Conservation (phyloP, 2,113 vertebrate genomes). For the Tachycineta bicolor region DNA sequence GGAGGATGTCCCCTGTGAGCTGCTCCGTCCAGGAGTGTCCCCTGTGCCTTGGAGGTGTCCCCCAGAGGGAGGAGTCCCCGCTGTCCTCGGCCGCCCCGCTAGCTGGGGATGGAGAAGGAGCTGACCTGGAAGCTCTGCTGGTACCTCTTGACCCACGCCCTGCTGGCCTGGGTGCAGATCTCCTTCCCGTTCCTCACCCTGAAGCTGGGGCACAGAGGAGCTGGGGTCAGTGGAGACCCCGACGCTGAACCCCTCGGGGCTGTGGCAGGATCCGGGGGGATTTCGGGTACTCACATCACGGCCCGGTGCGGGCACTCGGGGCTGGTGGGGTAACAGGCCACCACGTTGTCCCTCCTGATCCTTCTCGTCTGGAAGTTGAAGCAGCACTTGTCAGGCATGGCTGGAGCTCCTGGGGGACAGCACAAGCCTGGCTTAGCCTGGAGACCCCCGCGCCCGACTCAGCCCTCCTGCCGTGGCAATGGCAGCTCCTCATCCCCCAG, state of each 20-base stretch:
- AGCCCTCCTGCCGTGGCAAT: rapidly evolving
- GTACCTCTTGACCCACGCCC: constrained; percentile 46
- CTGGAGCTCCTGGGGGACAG: constrained; percentile 22
- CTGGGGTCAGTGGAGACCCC: rapidly evolving
- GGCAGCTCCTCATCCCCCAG: not conserved
- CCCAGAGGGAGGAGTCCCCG: rapidly evolving
- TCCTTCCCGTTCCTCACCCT: constrained; percentile 34
- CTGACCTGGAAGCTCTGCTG: constrained; percentile 41
- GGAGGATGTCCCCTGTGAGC: not conserved
- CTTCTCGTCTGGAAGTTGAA: constrained; percentile 39
- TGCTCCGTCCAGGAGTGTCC: not conserved
- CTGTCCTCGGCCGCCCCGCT: rapidly evolving
- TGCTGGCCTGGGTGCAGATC: constrained; percentile 26
- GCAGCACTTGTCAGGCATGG: constrained; percentile 30
- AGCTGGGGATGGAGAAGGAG: constrained; percentile 61
- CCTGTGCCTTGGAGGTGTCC: rapidly evolving
- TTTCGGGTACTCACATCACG: constrained; percentile 52
- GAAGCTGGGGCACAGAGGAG: constrained; percentile 14
- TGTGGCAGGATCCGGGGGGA: not conserved
- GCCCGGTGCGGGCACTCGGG: constrained; percentile 30
- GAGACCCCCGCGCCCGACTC: not conserved
- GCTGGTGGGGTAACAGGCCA: constrained; percentile 46
- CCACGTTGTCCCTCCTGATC: constrained; percentile 49
- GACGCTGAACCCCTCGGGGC: rapidly evolving
- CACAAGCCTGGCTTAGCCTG: not conserved